These are phyloP conservation scores for Drosophila simulans DNA, from an alignment of 1,140 invertebrate genomes.

Conservation along the genomic window DNA sequence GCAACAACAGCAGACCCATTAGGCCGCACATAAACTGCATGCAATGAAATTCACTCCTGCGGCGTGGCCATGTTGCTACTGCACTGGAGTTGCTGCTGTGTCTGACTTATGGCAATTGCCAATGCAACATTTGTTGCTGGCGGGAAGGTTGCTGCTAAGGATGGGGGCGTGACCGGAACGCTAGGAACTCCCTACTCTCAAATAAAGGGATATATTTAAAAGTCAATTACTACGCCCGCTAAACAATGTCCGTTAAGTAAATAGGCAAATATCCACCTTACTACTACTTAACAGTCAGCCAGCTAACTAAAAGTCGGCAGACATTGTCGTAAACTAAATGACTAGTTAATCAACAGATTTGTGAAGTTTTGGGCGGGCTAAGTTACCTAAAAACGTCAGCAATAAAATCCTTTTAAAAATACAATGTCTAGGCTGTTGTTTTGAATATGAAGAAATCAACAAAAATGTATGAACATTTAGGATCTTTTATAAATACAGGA, in stretches of 20 bases:
- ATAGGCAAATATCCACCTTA: neutral
- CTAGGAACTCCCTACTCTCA: neutral
- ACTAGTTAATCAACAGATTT: no score
- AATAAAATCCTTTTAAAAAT: no score
- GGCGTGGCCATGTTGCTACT: conserved; percentile 79
- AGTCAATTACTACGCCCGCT: conserved; percentile 7
- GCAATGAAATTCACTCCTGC: conserved; percentile 73
- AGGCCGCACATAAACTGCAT: conserved; percentile 80
- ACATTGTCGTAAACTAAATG: neutral
- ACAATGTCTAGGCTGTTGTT: no score
- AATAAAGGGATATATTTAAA: conserved; percentile 10
- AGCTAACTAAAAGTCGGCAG: neutral
- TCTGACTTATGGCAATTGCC: conserved; percentile 83
- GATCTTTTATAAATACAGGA: no score
- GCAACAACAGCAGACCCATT: conserved; percentile 71
- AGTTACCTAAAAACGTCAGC: no score
- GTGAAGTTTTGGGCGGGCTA: no score
- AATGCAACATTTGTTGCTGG: conserved; percentile 81
- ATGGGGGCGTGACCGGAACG: conserved; percentile 41
- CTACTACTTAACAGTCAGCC: neutral
- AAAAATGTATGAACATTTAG: no score
- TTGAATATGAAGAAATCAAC: no score
- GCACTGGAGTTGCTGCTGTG: conserved; percentile 51
- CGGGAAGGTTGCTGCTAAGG: conserved; percentile 16
- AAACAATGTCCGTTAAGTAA: conserved; percentile 2